Base-by-base conservation (phyloP, 2,797 vertebrate genomes). In the Choloepus didactylus region DNA sequence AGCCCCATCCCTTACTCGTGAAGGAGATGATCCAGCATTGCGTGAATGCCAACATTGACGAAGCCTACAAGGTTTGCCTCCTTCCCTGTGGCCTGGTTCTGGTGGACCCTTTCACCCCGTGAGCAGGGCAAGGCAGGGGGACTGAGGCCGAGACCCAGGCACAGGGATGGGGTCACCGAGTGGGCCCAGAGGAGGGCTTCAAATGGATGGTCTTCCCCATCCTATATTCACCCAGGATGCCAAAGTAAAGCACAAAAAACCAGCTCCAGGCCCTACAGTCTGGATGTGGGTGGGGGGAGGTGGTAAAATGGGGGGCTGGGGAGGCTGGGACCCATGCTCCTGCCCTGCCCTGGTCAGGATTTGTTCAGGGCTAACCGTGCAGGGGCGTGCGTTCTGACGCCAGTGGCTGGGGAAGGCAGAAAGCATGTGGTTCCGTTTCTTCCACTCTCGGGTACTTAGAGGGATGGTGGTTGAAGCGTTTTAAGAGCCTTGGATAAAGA, bases 11-110 rank as follows among this genome's bases (percentile, higher is more conserved):
- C 0, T 98, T 99, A 97, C 98, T 99, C 80, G 99, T 99, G 97
- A 99, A 99, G 97, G 98, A 99, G 98, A 99, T 99, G 99, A 98
- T 99, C 96, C 99, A 99, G 96, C 99, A 99, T 96, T 99, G 99
- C 0, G 97, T 99, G 95, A 98, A 98, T 0, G 98, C 99, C 80
- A 98, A 99, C 66, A 99, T 99, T 0, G 99, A 99, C 1, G 98
- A 99, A 93, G 99, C 99, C 3, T 99, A 99, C 97, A 99, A 99
- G 98, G 99, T 99, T 92, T 18, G 97, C 38, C 15, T 19, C 35
- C 27, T 19, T 21, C 3, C 2, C 4, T 21, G 7, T 6, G 11
- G 9, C 72, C 64, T 14, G 9, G 3, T 5, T 0, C 19, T 0
- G 0, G 35, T 23, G 6, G 49, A 29, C 10, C 35, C 46, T 35